Evolutionary conservation across 2,113 vertebrate genomes (phyloP).

Genomic region (Pangasianodon gigas): DNA sequence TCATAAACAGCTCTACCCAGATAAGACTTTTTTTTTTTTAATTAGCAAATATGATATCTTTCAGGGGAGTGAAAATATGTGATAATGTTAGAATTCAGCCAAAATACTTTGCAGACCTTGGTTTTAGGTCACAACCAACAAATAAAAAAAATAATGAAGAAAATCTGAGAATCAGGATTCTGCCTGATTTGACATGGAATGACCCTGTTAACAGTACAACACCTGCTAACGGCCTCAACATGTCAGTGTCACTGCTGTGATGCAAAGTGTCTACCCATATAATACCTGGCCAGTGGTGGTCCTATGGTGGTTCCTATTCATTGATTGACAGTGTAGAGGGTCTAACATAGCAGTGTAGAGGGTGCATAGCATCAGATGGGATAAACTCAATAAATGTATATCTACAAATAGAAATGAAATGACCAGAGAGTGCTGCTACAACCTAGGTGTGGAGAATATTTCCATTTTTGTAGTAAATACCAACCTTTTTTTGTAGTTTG

Average conservation of each 20-base stretch:
- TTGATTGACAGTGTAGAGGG: not conserved
- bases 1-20: not conserved
- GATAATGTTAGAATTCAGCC: not conserved
- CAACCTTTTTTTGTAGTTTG: not conserved
- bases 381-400: not conserved
- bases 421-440: not conserved
- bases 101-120: not conserved
- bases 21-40: not conserved
- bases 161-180: not conserved
- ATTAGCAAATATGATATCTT: not conserved
- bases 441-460: not conserved
- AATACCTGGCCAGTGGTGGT: not conserved
- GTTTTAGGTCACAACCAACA: not conserved
- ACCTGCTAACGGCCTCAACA: not conserved
- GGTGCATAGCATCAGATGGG: not conserved
- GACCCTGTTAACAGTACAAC: not conserved
- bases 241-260: not conserved
- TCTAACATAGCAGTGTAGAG: too few species aligned
- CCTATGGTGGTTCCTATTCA: not conserved
- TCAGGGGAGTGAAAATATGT: not conserved
- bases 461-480: not conserved
- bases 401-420: not conserved
- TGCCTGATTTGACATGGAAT: not conserved
- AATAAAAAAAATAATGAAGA: not conserved
- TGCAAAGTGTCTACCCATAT: not conserved